Base-by-base conservation (phyloP, 2,113 vertebrate species). In the Todiramphus saurophagus region DNA sequence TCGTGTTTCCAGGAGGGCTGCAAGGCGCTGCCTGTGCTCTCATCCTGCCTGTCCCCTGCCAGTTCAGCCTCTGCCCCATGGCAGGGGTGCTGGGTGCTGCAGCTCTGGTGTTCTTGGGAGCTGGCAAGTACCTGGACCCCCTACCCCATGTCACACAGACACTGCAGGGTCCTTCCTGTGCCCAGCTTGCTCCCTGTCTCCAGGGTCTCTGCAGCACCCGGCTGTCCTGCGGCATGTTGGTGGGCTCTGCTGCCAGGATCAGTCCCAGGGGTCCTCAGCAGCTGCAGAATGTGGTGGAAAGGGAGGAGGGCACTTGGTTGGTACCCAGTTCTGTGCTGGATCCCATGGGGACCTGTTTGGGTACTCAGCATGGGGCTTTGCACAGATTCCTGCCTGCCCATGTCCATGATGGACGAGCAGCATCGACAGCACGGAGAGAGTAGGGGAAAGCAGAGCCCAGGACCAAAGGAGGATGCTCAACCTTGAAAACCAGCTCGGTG, bases 161-260 rank as follows among this genome's bases (percentile, higher is more conserved):
- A 1, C 83, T 55, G 0, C 16, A 16, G 33, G 14, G 25, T 50
- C 43, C 63, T 46, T 44, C 24, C 67, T 33, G 35, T 39, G 33
- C 28, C 27, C 62, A 31, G 48, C 24, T 37, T 64, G 59, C 28
- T 25, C 30, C 58, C 28, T 5, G 1, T 81, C 56, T 30, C 79
- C 0, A 0, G 10, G 24, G 16, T n/a, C 58, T 2, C 58, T 2
- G 10, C 1, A 5, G 53, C 60, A 23, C 30, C 20, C 5, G 0
- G 55, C 58, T 72, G 58, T 67, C 56, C 78, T 7, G 1, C 48
- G 19, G 3, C 4, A 3, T 17, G 11, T 21, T 9, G 2, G 20
- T 44, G 67, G 11, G 35, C 43, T 83, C 10, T 39, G 62, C 41
- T 16, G n/a, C 33, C 39, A 21, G 33, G 39, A 25, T 21, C 81